These are phyloP conservation scores for Antennarius maculatus DNA, from an alignment of 2,797 vertebrate species.

Conservation along the genomic window DNA sequence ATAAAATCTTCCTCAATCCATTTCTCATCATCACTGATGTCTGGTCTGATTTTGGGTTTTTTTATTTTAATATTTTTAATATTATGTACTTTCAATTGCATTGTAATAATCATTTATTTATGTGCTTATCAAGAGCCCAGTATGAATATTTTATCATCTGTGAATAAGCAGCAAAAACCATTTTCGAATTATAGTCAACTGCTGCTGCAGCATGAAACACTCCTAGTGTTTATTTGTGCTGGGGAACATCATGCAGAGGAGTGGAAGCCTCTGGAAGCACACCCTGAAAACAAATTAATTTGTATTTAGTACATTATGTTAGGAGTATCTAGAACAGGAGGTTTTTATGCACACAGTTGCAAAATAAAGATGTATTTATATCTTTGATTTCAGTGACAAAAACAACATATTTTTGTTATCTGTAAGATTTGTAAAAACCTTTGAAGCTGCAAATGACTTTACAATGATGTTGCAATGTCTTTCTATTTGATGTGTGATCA, in stretches of 20 bases:
- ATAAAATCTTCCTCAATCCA: background rate
- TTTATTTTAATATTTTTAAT: constrained; percentile 25
- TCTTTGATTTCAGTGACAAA: background rate
- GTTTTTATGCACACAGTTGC: constrained; percentile 10
- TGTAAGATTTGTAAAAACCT: constrained; percentile 14
- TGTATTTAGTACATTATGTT: constrained; percentile 22
- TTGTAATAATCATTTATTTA: constrained; percentile 24
- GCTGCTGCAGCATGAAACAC: constrained; percentile 1
- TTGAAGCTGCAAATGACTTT: constrained; percentile 9
- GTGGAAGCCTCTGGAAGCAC: constrained; percentile 16
- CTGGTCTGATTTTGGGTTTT: constrained; percentile 7
- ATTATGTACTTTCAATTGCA: constrained; percentile 7
- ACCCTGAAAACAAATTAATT: constrained; percentile 36
- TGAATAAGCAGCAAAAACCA: constrained; percentile 28
- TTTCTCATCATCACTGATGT: background rate
- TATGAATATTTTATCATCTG: constrained; percentile 24
- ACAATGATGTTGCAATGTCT: background rate
- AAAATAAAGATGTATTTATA: constrained; percentile 21
- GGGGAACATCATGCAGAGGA: constrained; percentile 32
- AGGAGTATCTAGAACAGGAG: constrained; percentile 6
- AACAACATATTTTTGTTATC: constrained; percentile 1
- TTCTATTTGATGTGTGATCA: background rate
- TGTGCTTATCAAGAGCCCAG: constrained; percentile 23
- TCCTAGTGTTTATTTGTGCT: constrained; percentile 32
- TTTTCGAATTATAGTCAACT: constrained; percentile 31